phyloP scores from a whole-genome alignment of 2,797 vertebrate genomes.

The Paratrypauchen microcephalus region DNA sequence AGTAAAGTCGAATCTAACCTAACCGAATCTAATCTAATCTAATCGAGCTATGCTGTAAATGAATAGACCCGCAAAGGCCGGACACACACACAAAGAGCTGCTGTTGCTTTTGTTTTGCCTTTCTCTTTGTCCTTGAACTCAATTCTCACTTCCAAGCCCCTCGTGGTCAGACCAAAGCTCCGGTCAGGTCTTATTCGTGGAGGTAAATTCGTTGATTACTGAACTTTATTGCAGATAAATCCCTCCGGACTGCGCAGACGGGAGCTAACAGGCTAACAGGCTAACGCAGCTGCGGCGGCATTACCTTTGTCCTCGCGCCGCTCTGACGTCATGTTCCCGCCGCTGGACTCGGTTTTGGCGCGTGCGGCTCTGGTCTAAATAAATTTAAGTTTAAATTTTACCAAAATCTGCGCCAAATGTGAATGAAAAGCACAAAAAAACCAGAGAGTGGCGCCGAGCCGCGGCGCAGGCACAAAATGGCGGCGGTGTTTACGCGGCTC shows the following conservation, averaged over 20 bases:
- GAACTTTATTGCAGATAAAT: not conserved
- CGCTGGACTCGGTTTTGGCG: constrained; percentile 14
- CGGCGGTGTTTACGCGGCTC: not conserved
- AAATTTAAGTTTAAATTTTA: no score
- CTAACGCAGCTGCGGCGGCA: constrained; percentile 12
- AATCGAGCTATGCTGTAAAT: no score
- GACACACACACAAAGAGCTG: not conserved
- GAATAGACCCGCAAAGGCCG: not conserved
- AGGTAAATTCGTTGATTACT: not conserved
- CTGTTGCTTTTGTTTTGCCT: not conserved
- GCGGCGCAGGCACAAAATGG: not conserved
- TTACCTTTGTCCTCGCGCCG: constrained; percentile 90
- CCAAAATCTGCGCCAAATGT: not conserved
- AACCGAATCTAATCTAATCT: no score
- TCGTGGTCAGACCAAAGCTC: not conserved
- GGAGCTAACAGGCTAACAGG: not conserved
- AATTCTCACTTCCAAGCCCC: not conserved
- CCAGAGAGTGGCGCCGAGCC: not conserved
- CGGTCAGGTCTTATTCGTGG: not conserved
- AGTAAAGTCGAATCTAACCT: no score
- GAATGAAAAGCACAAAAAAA: not conserved
- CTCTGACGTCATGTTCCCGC: constrained; percentile 83
- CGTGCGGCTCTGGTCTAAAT: not conserved
- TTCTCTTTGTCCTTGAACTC: not conserved
- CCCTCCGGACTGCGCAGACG: not conserved